Evolutionary conservation across 2,113 vertebrate species (phyloP), one percentile per base, ranked within the genome.

Genomic region (Galeopterus variegatus): DNA sequence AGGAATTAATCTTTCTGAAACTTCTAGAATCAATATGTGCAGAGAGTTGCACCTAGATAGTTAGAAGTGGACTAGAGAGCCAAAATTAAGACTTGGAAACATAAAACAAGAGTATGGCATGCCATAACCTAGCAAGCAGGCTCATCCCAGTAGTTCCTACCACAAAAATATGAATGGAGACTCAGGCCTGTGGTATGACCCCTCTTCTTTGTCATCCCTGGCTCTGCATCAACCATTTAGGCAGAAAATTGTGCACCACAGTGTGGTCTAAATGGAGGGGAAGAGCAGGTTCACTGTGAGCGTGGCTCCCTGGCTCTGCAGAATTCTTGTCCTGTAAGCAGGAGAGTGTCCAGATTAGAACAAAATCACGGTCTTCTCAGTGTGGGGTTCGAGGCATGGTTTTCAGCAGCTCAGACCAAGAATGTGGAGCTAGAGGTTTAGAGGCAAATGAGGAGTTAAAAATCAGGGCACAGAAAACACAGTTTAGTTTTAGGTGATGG

Each of bases 1-100:
- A 75, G 8, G 31, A 93, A 84, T 90, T 58, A n/a, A 90, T 80
- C 33, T 82, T 82, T 81, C 69, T 77, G 54, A 96, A 85, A 81
- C 31, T n/a, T 90, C 6, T 82, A 12, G 8, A 79, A 89, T 86
- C 62, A 50, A 36, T 86, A 15, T 28, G 67, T 12, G 6, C 33
- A 85, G 13, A n/a, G 17, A 86, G 41, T 83, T 62, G 24, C 0
- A 67, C 19, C 8, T 50, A 26, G 12, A 82, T 67, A 56, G 58
- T 73, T 91, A 54, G 18, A 92, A 72, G 58, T 50, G 18, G 9
- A n/a, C 9, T 64, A 79, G 56, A 36, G 21, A 67, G 36, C 28
- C 81, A 79, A 95, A 89, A 33, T 75, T 65, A 79, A 88, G 56
- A 6, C 8, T 86, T 90, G 36, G 41, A 58, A 50, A 65, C 58